Evolutionary conservation across 2,797 vertebrate genomes (phyloP).

Genomic region (Periparus ater): DNA sequence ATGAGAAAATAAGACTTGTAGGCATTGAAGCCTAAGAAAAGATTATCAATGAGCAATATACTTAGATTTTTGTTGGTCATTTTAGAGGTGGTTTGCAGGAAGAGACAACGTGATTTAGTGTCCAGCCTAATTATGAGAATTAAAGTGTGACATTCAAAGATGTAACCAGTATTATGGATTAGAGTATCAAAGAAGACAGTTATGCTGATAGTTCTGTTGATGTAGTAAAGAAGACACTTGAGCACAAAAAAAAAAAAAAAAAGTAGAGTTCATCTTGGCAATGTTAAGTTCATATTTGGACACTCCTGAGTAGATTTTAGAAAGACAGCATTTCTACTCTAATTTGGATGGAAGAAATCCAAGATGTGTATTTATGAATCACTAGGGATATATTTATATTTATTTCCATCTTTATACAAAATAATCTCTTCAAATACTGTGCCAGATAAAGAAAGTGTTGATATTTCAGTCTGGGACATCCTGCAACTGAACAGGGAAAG

Average conservation of each 20-base stretch:
- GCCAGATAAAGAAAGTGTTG: neutral
- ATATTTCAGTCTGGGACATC: neutral
- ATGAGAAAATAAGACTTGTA: neutral
- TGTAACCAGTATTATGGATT: neutral
- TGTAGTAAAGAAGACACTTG: neutral
- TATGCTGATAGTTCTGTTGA: neutral
- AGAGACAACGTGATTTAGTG: neutral
- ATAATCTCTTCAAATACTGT: neutral
- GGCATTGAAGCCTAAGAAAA: neutral
- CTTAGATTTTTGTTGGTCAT: neutral
- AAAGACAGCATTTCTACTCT: neutral
- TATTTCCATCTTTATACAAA: neutral
- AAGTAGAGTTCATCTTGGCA: neutral
- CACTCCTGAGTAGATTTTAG: neutral
- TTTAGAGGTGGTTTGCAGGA: neutral
- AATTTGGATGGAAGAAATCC: neutral
- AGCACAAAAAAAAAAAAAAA: neutral
- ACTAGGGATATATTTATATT: neutral
- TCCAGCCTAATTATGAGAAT: neutral
- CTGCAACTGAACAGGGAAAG: neutral
- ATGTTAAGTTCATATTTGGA: neutral
- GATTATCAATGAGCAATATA: neutral
- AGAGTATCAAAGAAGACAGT: neutral
- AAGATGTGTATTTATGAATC: neutral
- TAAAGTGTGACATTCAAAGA: neutral